These are phyloP conservation scores for Diglossa cyanea DNA, from an alignment of 2,797 vertebrate genomes.

Conservation along the genomic window DNA sequence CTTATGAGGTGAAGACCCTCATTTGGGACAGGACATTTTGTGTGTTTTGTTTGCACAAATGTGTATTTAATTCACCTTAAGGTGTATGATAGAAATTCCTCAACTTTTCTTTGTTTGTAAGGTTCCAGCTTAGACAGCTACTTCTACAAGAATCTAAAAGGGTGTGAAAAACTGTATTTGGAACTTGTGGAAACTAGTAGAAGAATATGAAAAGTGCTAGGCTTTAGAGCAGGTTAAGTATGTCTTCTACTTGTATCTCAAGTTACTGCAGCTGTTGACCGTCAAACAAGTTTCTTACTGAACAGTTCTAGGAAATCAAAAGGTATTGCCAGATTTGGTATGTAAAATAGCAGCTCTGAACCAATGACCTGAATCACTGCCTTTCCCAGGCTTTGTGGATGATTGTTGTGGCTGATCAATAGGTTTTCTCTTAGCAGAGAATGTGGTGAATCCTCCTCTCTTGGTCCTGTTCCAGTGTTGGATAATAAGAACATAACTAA, in stretches of 20 bases:
- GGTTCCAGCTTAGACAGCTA: neutral
- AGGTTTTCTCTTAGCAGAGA: neutral
- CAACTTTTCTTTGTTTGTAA: neutral
- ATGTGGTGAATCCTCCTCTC: neutral
- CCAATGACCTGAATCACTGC: neutral
- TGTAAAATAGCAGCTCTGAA: neutral
- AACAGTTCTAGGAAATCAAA: neutral
- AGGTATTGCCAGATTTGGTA: neutral
- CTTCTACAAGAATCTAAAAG: neutral
- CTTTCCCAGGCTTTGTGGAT: neutral
- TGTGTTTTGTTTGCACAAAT: neutral
- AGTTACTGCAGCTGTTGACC: neutral
- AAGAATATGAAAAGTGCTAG: neutral
- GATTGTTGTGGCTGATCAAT: conserved; percentile 10
- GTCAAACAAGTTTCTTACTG: neutral
- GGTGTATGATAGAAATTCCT: neutral
- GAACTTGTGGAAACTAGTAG: neutral
- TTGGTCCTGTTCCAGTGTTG: neutral
- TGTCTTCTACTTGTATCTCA: neutral
- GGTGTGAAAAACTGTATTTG: fast-evolving
- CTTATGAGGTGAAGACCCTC: neutral
- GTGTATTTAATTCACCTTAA: neutral
- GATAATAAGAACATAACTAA: conserved; percentile 35
- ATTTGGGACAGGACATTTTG: neutral
- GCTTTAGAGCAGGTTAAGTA: neutral